Evolutionary conservation across 2,888 invertebrate species (phyloP), one percentile per base, ranked within the genome.

Genomic region (Lampropteryx suffumata): DNA sequence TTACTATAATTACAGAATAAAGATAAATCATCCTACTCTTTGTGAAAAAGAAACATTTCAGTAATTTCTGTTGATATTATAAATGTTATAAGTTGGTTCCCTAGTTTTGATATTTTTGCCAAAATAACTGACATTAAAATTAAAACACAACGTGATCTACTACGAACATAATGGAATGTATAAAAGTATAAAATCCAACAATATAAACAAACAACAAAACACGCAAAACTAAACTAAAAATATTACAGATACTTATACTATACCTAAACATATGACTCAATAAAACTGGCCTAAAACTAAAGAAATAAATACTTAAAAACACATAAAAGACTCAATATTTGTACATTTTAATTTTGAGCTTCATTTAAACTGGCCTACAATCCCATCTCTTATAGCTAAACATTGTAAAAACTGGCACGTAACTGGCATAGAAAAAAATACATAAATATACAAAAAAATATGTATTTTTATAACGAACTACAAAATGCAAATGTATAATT

Each of bases 311-410:
- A 89, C 79, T 82, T 83, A 84, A 57, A 70, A 50, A 54, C 44
- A 55, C 56, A 50, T 59, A 61, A 52, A 61, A 56, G 53, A 57
- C 62, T 59, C 61, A 59, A 55, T 50, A 76, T 86, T 87, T 88
- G 87, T 88, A 89, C 87, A 87, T 74, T 64, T n/a, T 66, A 65
- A 87, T 87, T 88, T 89, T 84, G 88, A 88, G 88, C 86, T 79
- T 87, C 76, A 62, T 73, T 73, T 77, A 62, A 70, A 89, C 89
- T 89, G 89, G 89, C 89, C 89, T 70, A 70, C 59, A 11, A 84
- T 86, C 88, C 88, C 84, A 80, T 76, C 67, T 71, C 56, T 69
- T 59, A 45, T 71, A 69, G 56, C 51, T 55, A 58, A 52, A 64
- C 71, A n/a, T 79, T 76, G 78, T 78, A 79, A 76, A 73, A 44